These are phyloP conservation scores for Eretmocerus hayati DNA, from an alignment of 2,888 invertebrate species.

Conservation along the genomic window DNA sequence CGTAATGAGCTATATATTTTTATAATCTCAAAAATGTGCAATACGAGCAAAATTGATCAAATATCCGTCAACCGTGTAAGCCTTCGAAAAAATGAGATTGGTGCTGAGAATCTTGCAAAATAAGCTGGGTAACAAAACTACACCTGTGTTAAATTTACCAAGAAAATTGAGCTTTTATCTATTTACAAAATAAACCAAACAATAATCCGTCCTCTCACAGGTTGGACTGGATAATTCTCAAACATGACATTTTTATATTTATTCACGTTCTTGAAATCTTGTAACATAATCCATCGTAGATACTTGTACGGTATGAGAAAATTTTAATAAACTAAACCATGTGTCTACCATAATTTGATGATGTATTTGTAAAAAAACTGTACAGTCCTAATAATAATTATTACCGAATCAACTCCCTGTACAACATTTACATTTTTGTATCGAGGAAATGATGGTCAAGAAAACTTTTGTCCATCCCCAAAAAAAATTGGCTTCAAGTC, in stretches of 20 bases:
- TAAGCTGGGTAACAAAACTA: slow-evolving; percentile 16
- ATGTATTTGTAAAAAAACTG: slow-evolving; percentile 16
- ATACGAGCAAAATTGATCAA: slow-evolving; percentile 17
- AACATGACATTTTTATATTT: slow-evolving; percentile 30
- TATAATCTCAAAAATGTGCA: slow-evolving; percentile 20
- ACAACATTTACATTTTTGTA: too few relatives aligned
- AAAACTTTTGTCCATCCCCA: too few relatives aligned
- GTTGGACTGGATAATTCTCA: slow-evolving; percentile 30
- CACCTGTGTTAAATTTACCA: slow-evolving; percentile 21
- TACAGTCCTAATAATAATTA: too few relatives aligned
- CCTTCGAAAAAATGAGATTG: slow-evolving; percentile 19
- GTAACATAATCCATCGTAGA: slow-evolving; percentile 16
- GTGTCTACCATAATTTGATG: too few relatives aligned
- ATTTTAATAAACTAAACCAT: slow-evolving; percentile 20
- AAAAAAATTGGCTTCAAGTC: too few relatives aligned
- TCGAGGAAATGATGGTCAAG: too few relatives aligned
- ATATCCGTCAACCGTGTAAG: slow-evolving; percentile 9
- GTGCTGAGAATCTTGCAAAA: too few relatives aligned
- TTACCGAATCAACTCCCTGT: too few relatives aligned
- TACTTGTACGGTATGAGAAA: slow-evolving; percentile 17
- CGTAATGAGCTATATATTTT: slow-evolving; percentile 22
- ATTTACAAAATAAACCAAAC: slow-evolving; percentile 23
- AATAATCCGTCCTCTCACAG: slow-evolving; percentile 24
- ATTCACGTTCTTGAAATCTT: slow-evolving; percentile 12
- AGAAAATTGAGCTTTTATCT: slow-evolving; percentile 17